Evolutionary conservation across 2,888 invertebrate genomes (phyloP).

Genomic region (Synergus gifuensis): DNA sequence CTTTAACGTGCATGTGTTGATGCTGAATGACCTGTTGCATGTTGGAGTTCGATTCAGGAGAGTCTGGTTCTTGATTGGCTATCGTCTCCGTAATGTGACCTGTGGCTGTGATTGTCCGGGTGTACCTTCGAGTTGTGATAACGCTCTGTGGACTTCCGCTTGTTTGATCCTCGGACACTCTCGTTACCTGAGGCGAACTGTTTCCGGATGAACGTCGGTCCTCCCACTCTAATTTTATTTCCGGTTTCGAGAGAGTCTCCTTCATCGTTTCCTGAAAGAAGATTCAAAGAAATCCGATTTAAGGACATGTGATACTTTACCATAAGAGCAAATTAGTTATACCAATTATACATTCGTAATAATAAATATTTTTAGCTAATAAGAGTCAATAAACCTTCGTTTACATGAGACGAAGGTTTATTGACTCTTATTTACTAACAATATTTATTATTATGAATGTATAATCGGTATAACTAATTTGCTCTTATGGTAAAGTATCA

Average conservation of each 20-base stretch:
- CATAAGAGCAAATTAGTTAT: too few relatives aligned
- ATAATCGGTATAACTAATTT: too few relatives aligned
- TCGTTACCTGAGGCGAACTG: slow-evolving; percentile 59
- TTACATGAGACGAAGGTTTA: too few relatives aligned
- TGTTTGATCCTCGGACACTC: slow-evolving; percentile 64
- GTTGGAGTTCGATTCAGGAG: slow-evolving; percentile 62
- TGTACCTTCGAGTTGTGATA: slow-evolving; percentile 80
- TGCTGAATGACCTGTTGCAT: slow-evolving; percentile 69
- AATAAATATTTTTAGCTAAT: too few relatives aligned
- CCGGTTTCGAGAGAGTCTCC: slow-evolving; percentile 71
- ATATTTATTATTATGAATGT: too few relatives aligned
- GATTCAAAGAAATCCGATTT: slow-evolving; percentile 38
- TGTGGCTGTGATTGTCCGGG: slow-evolving; percentile 82
- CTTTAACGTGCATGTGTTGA: slow-evolving; percentile 68
- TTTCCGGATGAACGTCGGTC: slow-evolving; percentile 62
- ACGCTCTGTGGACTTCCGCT: slow-evolving; percentile 76
- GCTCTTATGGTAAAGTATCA: too few relatives aligned
- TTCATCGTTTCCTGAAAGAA: slow-evolving; percentile 73
- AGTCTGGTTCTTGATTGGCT: slow-evolving; percentile 66
- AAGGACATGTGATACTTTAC: too few relatives aligned
- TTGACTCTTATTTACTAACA: too few relatives aligned
- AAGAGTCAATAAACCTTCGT: too few relatives aligned
- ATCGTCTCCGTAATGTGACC: slow-evolving; percentile 80
- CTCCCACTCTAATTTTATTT: slow-evolving; percentile 74
- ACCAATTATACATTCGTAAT: too few relatives aligned